Evolutionary conservation across 2,797 vertebrate genomes (phyloP).

Genomic region (Microctenopoma stevenorrisi): DNA sequence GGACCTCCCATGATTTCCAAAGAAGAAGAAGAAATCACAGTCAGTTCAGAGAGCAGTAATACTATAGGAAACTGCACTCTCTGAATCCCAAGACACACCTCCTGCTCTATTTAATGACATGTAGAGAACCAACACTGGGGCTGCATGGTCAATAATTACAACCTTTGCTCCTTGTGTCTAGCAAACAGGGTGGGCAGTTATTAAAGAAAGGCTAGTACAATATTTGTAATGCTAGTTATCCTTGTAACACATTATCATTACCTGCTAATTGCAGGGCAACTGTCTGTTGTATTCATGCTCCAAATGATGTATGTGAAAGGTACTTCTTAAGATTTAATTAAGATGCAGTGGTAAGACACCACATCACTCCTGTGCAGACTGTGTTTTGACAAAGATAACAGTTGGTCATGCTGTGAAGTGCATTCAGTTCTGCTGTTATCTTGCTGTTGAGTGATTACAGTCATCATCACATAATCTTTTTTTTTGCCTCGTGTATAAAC

Average conservation of each 20-base stretch:
- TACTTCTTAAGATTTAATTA: conserved; percentile 26
- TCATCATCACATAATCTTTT: conserved; percentile 12
- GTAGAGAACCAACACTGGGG: background rate
- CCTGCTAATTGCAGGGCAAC: conserved; percentile 14
- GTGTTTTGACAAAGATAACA: conserved; percentile 25
- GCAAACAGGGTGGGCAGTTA: background rate
- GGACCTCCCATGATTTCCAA: background rate
- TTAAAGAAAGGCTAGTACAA: background rate
- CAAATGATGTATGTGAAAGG: conserved; percentile 11
- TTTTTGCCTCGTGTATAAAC: conserved; percentile 13
- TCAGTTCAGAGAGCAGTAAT: background rate
- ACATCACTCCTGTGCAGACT: conserved; percentile 10
- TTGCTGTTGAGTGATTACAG: conserved; percentile 12
- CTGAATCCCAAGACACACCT: background rate
- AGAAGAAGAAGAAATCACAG: background rate
- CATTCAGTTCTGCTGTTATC: conserved; percentile 16
- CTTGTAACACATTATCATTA: conserved; percentile 19
- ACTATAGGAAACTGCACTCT: background rate
- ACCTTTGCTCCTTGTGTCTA: background rate
- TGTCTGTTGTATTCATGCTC: conserved; percentile 1
- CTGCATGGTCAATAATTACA: background rate
- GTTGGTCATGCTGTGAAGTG: conserved; percentile 5
- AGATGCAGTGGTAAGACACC: conserved; percentile 22
- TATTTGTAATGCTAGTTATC: conserved; percentile 7
- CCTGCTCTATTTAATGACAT: background rate